These are phyloP conservation scores for Ramazzottius varieornatus DNA, from an alignment of 2,888 invertebrate species.

Conservation along the genomic window DNA sequence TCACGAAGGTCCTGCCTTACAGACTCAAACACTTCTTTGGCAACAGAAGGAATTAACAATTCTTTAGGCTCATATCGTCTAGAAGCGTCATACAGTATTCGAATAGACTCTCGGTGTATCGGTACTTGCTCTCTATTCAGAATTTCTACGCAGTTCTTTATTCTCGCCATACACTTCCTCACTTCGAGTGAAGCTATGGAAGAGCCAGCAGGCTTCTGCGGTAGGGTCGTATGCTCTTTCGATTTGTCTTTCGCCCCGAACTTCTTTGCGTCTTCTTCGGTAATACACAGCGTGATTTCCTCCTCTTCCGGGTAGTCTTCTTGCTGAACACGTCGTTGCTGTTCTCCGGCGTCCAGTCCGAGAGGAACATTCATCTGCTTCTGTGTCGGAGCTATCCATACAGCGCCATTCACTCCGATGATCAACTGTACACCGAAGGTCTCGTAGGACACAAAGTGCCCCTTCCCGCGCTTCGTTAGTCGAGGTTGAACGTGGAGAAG, in stretches of 20 bases:
- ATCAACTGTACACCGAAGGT: not conserved
- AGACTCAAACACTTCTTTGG: not conserved
- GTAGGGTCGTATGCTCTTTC: not conserved
- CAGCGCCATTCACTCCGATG: not conserved
- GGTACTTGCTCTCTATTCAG: not conserved
- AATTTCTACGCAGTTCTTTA: not conserved
- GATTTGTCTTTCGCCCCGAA: not conserved
- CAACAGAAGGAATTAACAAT: not conserved
- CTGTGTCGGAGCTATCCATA: slow-evolving; percentile 1
- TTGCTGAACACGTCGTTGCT: not conserved
- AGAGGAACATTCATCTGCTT: not conserved
- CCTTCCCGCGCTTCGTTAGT: not conserved
- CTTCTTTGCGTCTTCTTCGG: not conserved
- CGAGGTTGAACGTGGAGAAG: not conserved
- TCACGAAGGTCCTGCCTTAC: not conserved
- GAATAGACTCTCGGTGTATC: not conserved
- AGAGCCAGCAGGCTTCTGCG: not conserved
- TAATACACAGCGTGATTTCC: not conserved
- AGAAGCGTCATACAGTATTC: not conserved
- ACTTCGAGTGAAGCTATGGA: not conserved
- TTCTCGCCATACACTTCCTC: not conserved
- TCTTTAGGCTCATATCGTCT: not conserved
- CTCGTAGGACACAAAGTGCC: not conserved
- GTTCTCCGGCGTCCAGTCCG: not conserved
- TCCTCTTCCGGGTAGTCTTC: not conserved